These are phyloP conservation scores for Syndactyla subalaris DNA, from an alignment of 2,797 vertebrate genomes.

Conservation along the genomic window DNA sequence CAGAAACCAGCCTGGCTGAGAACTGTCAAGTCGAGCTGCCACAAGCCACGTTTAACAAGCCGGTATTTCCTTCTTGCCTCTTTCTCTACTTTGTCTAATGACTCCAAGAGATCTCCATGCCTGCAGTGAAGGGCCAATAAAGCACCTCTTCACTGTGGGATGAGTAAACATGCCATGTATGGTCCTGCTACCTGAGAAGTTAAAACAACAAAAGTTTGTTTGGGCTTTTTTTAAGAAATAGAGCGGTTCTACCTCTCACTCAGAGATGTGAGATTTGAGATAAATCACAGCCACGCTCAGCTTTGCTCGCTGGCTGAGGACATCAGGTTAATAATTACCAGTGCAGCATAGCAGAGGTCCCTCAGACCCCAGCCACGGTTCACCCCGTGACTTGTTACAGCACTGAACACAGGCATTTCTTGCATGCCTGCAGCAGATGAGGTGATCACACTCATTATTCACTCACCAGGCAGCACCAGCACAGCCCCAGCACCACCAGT, in stretches of 20 bases:
- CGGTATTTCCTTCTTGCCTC: neutral
- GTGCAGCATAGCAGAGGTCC: neutral
- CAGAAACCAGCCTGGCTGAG: neutral
- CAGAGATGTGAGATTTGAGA: rapidly evolving
- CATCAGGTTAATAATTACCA: neutral
- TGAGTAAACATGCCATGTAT: rapidly evolving
- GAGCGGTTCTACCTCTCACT: neutral
- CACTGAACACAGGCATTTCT: neutral
- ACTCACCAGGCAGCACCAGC: neutral
- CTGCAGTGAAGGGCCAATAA: rapidly evolving
- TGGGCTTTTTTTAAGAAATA: neutral
- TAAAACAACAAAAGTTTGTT: neutral
- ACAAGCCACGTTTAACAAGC: neutral
- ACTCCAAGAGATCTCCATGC: neutral
- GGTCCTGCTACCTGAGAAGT: neutral
- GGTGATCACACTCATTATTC: neutral
- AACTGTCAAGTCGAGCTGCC: neutral
- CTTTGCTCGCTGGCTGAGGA: neutral
- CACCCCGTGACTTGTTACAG: neutral
- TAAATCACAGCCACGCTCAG: neutral
- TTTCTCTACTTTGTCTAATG: neutral
- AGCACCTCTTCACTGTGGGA: neutral
- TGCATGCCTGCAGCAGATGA: neutral
- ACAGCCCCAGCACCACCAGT: neutral
- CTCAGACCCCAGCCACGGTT: neutral